Evolutionary conservation across 1,140 invertebrate genomes (phyloP), one percentile per base, ranked within the genome.

Genomic region (Orussus abietinus): DNA sequence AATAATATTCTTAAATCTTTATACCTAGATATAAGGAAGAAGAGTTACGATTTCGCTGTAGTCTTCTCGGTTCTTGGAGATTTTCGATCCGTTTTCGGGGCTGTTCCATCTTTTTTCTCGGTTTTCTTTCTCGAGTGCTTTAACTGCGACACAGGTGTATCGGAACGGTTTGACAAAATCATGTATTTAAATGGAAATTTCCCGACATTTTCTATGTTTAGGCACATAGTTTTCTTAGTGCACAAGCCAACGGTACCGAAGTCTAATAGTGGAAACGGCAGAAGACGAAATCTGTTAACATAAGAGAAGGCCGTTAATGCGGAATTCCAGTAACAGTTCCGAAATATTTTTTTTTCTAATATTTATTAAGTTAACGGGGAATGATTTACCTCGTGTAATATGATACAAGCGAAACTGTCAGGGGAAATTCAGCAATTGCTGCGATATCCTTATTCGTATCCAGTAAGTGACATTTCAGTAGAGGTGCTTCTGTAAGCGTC

Each of bases 151-250:
- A 26, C 3, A n/a, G n/a, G 19, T n/a, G 6, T 6, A 15, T 10
- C 19, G n/a, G 19, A 10, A 25, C 1, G 14, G n/a, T n/a, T n/a
- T n/a, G 15, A 1, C 37, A 15, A 13, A 20, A 64, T 45, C 14
- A 22, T 50, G 30, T 62, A 69, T 3, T 45, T 35, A 0, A 69
- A 40, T 0, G 56, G 34, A 20, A 55, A 62, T 30, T 46, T 26
- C 14, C 66, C 65, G 6, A 21, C 56, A 46, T 69, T 69, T 53
- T 59, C 48, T 1, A 69, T 40, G 32, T 51, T 54, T 0, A 69
- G 31, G 15, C 44, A 41, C 37, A 61, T 48, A 2, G 35, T 52
- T 38, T 66, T 64, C 11, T 43, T 42, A 0, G 41, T 42, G 22
- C 30, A 52, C 11, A 66, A 40, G 1, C 32, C 38, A 3, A 64